Evolutionary conservation across 2,113 vertebrate genomes (phyloP).

Genomic region (Nothobranchius furzeri): DNA sequence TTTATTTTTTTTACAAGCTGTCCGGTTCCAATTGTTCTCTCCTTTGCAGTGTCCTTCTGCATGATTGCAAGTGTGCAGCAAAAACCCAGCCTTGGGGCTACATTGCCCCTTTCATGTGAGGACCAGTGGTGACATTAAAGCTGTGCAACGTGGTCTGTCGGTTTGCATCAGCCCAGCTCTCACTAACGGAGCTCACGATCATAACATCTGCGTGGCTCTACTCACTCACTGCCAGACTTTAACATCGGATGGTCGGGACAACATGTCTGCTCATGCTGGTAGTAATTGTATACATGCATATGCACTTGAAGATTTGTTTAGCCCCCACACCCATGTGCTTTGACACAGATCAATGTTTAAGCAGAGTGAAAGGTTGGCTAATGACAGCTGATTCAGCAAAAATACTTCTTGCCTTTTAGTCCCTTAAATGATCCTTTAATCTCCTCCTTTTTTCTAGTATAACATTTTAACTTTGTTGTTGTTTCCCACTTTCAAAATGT

Average conservation of each 20-base stretch:
- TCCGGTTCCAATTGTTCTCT: conserved; percentile 37
- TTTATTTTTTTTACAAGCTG: conserved; percentile 3
- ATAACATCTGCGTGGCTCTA: conserved; percentile 18
- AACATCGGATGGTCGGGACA: conserved; percentile 32
- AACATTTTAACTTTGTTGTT: conserved; percentile 43
- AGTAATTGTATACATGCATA: conserved; percentile 43
- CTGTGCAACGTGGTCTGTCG: conserved; percentile 68
- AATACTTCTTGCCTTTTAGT: conserved; percentile 13
- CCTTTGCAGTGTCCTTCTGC: conserved; percentile 24
- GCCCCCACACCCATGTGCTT: conserved; percentile 24
- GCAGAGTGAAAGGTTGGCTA: conserved; percentile 29
- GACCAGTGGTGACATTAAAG: conserved; percentile 77
- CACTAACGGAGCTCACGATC: conserved; percentile 36
- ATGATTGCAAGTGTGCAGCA: conserved; percentile 39
- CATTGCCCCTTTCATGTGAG: conserved; percentile 70
- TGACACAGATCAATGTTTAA: conserved; percentile 54
- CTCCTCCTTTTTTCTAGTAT: conserved; percentile 7
- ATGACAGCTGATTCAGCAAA: conserved; percentile 36
- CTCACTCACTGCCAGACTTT: conserved; percentile 40
- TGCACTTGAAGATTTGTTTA: conserved; percentile 43
- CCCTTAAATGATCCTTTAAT: too few relatives aligned
- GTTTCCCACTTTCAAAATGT: not conserved
- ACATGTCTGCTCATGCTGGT: conserved; percentile 34
- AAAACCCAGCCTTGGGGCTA: conserved; percentile 66
- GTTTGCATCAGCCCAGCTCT: conserved; percentile 70